Evolutionary conservation across 2,888 invertebrate genomes (phyloP).

Genomic region (Drosophila rubida): DNA sequence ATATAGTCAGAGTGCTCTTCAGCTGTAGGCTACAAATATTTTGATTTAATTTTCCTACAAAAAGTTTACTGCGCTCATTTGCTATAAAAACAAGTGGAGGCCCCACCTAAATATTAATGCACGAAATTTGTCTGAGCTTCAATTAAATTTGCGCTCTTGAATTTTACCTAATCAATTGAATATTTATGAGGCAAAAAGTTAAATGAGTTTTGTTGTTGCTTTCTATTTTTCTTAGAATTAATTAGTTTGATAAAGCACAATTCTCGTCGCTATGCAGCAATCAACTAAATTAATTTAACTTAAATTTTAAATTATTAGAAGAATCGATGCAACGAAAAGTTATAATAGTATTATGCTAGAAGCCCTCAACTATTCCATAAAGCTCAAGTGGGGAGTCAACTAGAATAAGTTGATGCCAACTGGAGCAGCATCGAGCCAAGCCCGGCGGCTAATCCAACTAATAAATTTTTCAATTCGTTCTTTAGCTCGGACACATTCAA

Average conservation of each 20-base stretch:
- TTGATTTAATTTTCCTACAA: conserved; percentile 18
- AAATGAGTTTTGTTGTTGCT: too few species aligned
- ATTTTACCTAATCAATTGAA: not conserved
- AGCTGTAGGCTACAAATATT: conserved; percentile 9
- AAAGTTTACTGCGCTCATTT: conserved; percentile 18
- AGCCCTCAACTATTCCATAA: too few species aligned
- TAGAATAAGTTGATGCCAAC: conserved; percentile 19
- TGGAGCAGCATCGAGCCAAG: not conserved
- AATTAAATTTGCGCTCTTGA: not conserved
- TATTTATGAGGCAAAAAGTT: not conserved
- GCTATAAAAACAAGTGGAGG: not conserved
- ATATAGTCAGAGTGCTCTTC: not conserved
- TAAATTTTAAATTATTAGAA: too few species aligned
- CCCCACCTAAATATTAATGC: not conserved
- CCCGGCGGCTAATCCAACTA: conserved; percentile 41
- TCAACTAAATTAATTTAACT: too few species aligned
- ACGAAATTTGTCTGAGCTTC: not conserved
- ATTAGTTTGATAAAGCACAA: too few species aligned
- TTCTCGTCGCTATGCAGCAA: too few species aligned
- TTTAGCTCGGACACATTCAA: conserved; percentile 10
- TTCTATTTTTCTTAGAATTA: too few species aligned
- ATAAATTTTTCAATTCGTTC: conserved; percentile 63
- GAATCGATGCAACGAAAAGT: too few species aligned
- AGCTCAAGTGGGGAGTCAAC: not conserved
- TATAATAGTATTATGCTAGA: too few species aligned